These are phyloP conservation scores for Megamerina dolium DNA, from an alignment of 2,888 invertebrate genomes.

Conservation along the genomic window DNA sequence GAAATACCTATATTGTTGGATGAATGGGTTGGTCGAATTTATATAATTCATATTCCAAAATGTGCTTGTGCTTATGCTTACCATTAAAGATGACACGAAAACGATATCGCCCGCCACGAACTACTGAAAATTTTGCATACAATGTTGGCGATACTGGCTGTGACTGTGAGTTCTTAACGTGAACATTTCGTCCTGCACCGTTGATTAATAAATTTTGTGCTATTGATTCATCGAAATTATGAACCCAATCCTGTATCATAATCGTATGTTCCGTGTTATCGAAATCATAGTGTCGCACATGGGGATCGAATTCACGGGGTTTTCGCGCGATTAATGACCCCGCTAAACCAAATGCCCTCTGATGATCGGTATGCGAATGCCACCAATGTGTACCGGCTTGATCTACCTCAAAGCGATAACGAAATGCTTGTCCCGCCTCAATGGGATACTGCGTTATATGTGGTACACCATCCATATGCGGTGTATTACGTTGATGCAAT, in stretches of 20 bases:
- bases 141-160: conserved; percentile 28
- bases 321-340: conserved; percentile 35
- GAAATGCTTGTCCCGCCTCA: conserved; percentile 40
- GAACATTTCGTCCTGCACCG: conserved; percentile 35
- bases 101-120: conserved; percentile 39
- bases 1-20: conserved; percentile 32
- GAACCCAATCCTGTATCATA: conserved; percentile 41
- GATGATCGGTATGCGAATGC: conserved; percentile 42
- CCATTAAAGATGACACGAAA: conserved; percentile 43
- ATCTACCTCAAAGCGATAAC: conserved; percentile 38
- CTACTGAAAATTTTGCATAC: conserved; percentile 33
- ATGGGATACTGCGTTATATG: conserved; percentile 44
- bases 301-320: conserved; percentile 29
- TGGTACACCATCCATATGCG: conserved; percentile 44
- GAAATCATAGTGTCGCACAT: conserved; percentile 36
- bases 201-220: conserved; percentile 39
- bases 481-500: conserved; percentile 35
- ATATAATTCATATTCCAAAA: neutral
- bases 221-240: conserved; percentile 31
- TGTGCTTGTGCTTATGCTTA: too few relatives aligned
- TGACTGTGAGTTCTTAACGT: conserved; percentile 16
- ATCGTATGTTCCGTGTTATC: conserved; percentile 37
- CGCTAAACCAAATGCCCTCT: conserved; percentile 38
- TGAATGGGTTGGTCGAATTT: too few relatives aligned
- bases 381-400: conserved; percentile 43